A percentile compares a stretch with the other conserved stretches of the same genome.
These are phyloP conservation scores for Odontesthes bonariensis DNA, from an alignment of 2,113 vertebrate species.

Conservation along the genomic window DNA sequence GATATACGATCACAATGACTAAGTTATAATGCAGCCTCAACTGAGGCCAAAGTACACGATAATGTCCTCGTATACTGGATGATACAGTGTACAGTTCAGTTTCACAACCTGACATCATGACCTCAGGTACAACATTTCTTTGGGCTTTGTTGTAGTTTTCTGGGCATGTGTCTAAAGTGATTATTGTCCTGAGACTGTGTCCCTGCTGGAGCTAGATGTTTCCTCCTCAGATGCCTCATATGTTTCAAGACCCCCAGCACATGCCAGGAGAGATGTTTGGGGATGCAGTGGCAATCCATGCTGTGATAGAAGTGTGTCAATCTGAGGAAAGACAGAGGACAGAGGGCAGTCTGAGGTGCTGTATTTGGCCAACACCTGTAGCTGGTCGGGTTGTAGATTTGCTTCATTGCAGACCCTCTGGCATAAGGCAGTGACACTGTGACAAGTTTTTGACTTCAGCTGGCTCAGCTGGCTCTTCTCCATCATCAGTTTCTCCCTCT, in stretches of 20 bases:
- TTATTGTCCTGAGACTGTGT: conserved; percentile 30
- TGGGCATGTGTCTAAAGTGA: conserved; percentile 20
- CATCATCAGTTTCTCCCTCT: conserved; percentile 88
- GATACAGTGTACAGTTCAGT: background rate
- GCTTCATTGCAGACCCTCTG: conserved; percentile 92
- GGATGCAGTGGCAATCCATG: conserved; percentile 34
- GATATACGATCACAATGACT: too few relatives aligned
- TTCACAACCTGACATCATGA: conserved; percentile 4
- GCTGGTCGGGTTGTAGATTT: conserved; percentile 89
- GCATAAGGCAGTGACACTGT: conserved; percentile 90
- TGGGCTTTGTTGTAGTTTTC: background rate
- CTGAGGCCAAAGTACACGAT: background rate
- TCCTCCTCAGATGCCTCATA: conserved; percentile 22
- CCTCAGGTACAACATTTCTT: background rate
- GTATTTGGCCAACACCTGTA: conserved; percentile 93
- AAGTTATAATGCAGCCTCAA: background rate
- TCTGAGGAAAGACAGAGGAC: conserved; percentile 84
- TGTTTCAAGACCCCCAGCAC: conserved; percentile 15
- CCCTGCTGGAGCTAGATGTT: conserved; percentile 29
- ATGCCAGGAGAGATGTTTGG: conserved; percentile 31
- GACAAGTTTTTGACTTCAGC: conserved; percentile 87
- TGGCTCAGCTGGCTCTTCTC: conserved; percentile 89
- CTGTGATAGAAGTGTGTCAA: conserved; percentile 68
- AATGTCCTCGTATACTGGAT: conserved; percentile 10
- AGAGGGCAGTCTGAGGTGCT: conserved; percentile 90